These are phyloP conservation scores for Aphelenchoides fujianensis DNA, from an alignment of 1,140 invertebrate species.

Conservation along the genomic window DNA sequence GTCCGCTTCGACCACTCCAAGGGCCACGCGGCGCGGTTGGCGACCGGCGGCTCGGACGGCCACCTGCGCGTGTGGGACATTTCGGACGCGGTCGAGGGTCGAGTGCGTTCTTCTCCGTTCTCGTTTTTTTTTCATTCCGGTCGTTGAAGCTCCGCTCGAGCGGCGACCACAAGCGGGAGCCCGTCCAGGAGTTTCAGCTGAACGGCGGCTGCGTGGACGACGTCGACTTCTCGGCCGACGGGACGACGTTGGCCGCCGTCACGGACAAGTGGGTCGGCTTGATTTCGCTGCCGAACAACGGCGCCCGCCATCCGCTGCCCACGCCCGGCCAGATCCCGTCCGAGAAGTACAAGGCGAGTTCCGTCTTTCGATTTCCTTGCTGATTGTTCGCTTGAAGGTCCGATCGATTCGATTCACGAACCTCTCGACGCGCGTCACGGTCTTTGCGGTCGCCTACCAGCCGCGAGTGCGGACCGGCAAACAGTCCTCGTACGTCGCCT, in stretches of 20 bases:
- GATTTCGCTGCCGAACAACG: background rate
- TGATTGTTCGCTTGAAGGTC: slow-evolving; percentile 21
- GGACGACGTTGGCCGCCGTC: background rate
- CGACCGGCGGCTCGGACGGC: slow-evolving; percentile 85
- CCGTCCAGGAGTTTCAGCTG: background rate
- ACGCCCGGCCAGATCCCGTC: background rate
- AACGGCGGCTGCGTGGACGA: slow-evolving; percentile 6
- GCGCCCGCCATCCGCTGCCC: background rate
- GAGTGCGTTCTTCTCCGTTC: background rate
- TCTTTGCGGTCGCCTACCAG: slow-evolving; percentile 21
- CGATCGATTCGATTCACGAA: slow-evolving; percentile 23
- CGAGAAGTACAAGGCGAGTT: slow-evolving; percentile 2
- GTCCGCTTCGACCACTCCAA: slow-evolving; percentile 71
- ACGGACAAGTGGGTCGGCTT: background rate
- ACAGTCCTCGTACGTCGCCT: slow-evolving; percentile 6
- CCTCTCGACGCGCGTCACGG: background rate
- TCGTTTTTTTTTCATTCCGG: background rate
- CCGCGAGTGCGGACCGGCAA: slow-evolving; percentile 10
- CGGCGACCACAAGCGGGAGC: background rate
- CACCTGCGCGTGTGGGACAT: slow-evolving; percentile 78
- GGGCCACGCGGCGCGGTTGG: slow-evolving; percentile 73
- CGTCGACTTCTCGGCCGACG: background rate
- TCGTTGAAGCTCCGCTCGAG: background rate
- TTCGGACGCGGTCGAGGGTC: slow-evolving; percentile 14
- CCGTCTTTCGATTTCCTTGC: background rate